Evolutionary conservation across 2,888 invertebrate species (phyloP).

Genomic region (Drosophila anomalata): DNA sequence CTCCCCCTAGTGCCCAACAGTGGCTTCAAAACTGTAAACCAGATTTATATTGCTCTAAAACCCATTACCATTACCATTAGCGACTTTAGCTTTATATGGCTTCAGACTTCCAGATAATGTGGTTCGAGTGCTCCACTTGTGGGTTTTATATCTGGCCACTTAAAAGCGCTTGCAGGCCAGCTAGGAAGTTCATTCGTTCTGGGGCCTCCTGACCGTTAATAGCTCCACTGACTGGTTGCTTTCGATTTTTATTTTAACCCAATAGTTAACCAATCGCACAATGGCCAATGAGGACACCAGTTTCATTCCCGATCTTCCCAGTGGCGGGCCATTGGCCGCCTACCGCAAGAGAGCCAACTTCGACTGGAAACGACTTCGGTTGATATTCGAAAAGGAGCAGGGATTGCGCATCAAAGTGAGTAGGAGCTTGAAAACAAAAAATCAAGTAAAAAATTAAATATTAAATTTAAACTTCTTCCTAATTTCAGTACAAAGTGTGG

Average conservation of each 20-base stretch:
- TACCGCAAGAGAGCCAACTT: conserved; percentile 93
- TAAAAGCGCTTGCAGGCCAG: conserved; percentile 3
- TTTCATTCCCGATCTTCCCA: conserved; percentile 88
- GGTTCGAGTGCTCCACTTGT: conserved; percentile 33
- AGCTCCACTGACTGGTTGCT: conserved; percentile 13
- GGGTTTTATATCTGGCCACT: conserved; percentile 5
- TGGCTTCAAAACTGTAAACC: conserved; percentile 29
- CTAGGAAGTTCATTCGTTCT: conserved; percentile 7
- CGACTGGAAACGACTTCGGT: conserved; percentile 93
- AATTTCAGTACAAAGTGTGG: conserved; percentile 90
- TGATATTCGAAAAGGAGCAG: conserved; percentile 91
- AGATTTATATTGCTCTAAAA: conserved; percentile 19
- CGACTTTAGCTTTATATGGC: conserved; percentile 38
- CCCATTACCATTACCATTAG: neutral
- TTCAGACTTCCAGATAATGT: conserved; percentile 30
- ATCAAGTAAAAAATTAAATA: neutral
- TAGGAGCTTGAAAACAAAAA: neutral
- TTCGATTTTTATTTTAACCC: neutral
- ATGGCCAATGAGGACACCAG: conserved; percentile 84
- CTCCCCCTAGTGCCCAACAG: conserved; percentile 9
- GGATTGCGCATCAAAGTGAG: conserved; percentile 91
- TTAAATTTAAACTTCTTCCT: neutral
- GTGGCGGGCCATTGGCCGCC: conserved; percentile 87
- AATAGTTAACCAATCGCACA: conserved; percentile 17
- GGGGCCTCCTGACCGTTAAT: conserved; percentile 4